Base-by-base conservation (phyloP, 2,888 invertebrate genomes). In the Cataglyphis livida region DNA sequence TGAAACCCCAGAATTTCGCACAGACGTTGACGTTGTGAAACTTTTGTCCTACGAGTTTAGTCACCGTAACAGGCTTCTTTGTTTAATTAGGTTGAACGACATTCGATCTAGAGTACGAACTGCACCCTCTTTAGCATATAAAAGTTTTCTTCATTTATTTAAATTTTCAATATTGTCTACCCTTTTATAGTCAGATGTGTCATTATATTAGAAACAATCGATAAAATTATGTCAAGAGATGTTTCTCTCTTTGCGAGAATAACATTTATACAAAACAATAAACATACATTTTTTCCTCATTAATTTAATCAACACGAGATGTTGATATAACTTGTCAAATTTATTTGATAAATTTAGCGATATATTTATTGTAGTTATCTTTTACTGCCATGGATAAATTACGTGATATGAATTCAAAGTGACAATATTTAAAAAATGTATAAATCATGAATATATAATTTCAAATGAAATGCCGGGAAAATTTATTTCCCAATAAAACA, bases 31-130 rank as follows among this genome's bases (percentile, higher is more conserved):
- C 41, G 18, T 68, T 57, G 38, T 15, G 25, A 70, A 28, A 59
- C 7, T 18, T 21, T 51, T 12, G 3, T 28, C 25, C 51, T 38
- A 68, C 9, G 15, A 2, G n/a, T 51, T 41, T 1, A 12, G 21
- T 68, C 35, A 41, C 10, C 10, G 7, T 51, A 21, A 78, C 18
- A 18, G 78, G 71, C 57, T 71, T 79, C 78, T n/a, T 66, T 44
- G n/a, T 25, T 61, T 71, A 79, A 79, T 79, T 79, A 79, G 25
- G 18, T 35, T 44, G 48, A 12, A 12, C 18, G 78, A 79, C 44
- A 71, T 48, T 70, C 32, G 59, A 79, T 59, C 78, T 57, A 41
- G 9, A 7, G 59, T n/a, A 57, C 44, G 12, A 48, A 10, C n/a
- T 28, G 48, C 48, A 66, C 18, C 28, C 65, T 18, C 48, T 48